Percentiles rank a stretch among this genome's conserved stretches.
phyloP scores from a whole-genome alignment of 1,140 invertebrate species.

The Bombus confusus region DNA sequence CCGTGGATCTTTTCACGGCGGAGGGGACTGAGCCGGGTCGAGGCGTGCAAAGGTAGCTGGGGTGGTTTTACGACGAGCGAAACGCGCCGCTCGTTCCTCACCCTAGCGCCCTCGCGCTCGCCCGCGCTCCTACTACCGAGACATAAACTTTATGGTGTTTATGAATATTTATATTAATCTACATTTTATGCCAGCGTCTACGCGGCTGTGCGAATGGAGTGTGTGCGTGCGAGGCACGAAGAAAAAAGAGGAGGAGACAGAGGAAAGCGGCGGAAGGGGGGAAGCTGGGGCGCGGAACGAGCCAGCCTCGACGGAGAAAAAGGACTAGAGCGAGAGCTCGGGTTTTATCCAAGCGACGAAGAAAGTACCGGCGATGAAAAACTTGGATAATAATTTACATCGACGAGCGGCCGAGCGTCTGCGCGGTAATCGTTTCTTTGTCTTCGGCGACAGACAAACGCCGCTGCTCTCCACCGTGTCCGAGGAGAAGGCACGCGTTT shows the following conservation, averaged over 20 bases:
- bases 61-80: slow-evolving; percentile 76
- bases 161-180: slow-evolving; percentile 81
- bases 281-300: slow-evolving; percentile 23
- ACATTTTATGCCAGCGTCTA: slow-evolving; percentile 75
- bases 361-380: slow-evolving; percentile 64
- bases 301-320: slow-evolving; percentile 33
- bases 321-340: slow-evolving; percentile 46
- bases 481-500: neutral
- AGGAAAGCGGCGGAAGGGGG: neutral
- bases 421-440: slow-evolving; percentile 39
- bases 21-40: neutral
- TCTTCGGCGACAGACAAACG: slow-evolving; percentile 2
- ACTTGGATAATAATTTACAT: slow-evolving; percentile 73
- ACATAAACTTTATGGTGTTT: slow-evolving; percentile 80
- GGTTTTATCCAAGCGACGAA: slow-evolving; percentile 66
- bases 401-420: slow-evolving; percentile 42
- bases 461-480: neutral
- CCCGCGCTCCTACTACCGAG: slow-evolving; percentile 55
- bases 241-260: slow-evolving; percentile 10
- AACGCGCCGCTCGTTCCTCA: slow-evolving; percentile 63
- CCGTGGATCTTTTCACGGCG: slow-evolving; percentile 43
- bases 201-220: slow-evolving; percentile 38
- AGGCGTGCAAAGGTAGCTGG: slow-evolving; percentile 45
- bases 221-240: slow-evolving; percentile 22
- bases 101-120: slow-evolving; percentile 36